Conservation (phyloP, 2,888 invertebrate species). For the Drosophila austrosaltans region DNA sequence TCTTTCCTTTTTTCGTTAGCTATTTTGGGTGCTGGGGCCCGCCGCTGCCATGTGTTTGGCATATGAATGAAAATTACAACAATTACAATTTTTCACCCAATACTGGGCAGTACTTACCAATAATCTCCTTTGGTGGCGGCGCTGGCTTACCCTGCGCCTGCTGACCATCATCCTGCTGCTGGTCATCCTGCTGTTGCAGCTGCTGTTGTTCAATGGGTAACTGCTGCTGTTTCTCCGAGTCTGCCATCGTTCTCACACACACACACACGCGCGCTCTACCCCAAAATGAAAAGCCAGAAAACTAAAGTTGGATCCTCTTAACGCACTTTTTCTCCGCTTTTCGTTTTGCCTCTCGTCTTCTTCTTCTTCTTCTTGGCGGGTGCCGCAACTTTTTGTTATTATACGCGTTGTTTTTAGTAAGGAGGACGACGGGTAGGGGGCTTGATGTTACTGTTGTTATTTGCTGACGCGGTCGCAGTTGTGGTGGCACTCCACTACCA, state of each 20-base stretch:
- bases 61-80: constrained; percentile 50
- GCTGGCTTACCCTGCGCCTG: constrained; percentile 80
- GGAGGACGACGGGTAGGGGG: constrained; percentile 26
- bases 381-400: constrained; percentile 63
- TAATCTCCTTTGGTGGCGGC: constrained; percentile 90
- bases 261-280: constrained; percentile 47
- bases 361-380: constrained; percentile 51
- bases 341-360: constrained; percentile 47
- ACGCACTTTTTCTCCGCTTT: constrained; percentile 31
- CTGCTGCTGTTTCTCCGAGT: constrained; percentile 90
- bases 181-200: constrained; percentile 84
- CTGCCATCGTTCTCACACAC: constrained; percentile 89
- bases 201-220: constrained; percentile 85
- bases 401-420: constrained; percentile 36
- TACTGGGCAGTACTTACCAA: constrained; percentile 86
- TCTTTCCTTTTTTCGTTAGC: constrained; percentile 54
- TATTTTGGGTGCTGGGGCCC: constrained; percentile 66
- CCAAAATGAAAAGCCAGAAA: constrained; percentile 66
- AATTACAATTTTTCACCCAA: constrained; percentile 28
- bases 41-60: constrained; percentile 53
- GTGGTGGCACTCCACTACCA: constrained; percentile 78
- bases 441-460: constrained; percentile 55
- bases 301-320: constrained; percentile 51
- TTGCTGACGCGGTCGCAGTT: constrained; percentile 66
- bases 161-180: constrained; percentile 80